Percentiles rank a stretch among this genome's conserved stretches.
phyloP scores from a whole-genome alignment of 2,888 invertebrate species.

The Netelia inedita region DNA sequence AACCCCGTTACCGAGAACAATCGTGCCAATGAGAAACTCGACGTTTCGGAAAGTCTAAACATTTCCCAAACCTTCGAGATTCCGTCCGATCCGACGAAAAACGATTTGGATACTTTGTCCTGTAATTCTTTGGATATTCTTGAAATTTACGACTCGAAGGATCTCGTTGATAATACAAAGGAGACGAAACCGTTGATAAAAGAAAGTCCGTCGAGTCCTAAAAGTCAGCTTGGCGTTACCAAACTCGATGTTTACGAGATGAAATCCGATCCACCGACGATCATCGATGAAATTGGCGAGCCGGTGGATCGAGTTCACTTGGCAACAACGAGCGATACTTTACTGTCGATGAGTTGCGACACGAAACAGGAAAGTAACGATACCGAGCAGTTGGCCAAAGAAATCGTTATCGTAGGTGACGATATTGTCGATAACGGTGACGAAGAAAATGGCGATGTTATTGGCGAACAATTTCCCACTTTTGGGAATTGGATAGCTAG shows the following conservation, averaged over 20 bases:
- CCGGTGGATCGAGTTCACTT: not conserved
- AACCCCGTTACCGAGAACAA: not conserved
- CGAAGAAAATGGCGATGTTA: constrained; percentile 42
- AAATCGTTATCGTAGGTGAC: constrained; percentile 23
- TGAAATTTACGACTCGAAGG: constrained; percentile 50
- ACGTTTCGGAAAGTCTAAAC: not conserved
- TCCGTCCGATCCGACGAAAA: constrained; percentile 8
- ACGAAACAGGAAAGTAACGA: not conserved
- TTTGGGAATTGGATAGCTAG: constrained; percentile 79
- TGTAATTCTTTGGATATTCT: constrained; percentile 10
- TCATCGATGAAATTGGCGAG: constrained; percentile 26
- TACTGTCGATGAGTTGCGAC: not conserved
- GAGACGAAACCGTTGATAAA: constrained; percentile 44
- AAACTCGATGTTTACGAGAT: constrained; percentile 28
- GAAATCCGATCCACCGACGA: constrained; percentile 12
- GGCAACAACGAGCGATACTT: not conserved
- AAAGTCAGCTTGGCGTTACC: constrained; percentile 48
- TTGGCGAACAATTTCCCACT: constrained; percentile 80
- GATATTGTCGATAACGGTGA: constrained; percentile 5
- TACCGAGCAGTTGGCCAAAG: constrained; percentile 22
- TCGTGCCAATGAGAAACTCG: constrained; percentile 11
- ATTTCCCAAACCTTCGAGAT: not conserved
- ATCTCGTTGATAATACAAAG: not conserved
- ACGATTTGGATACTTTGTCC: constrained; percentile 29
- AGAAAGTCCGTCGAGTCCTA: constrained; percentile 37